Evolutionary conservation across 2,113 vertebrate genomes (phyloP), one percentile per base, ranked within the genome.

Genomic region (Aptenodytes forsteri): DNA sequence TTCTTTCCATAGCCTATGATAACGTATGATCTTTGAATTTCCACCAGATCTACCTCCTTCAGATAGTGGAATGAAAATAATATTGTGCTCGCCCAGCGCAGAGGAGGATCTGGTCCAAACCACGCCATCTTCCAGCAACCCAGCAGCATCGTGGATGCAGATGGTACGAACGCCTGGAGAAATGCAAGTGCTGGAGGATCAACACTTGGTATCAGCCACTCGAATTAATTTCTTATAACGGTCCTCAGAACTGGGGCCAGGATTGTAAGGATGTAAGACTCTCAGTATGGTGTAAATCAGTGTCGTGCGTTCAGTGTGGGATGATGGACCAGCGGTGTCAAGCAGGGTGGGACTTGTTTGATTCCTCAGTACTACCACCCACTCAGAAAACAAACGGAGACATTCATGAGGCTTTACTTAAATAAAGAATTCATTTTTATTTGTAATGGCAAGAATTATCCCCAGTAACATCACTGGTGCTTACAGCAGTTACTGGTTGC

Each of bases 1-100:
- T 95, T 97, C 94, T 89, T 97, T 94, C 94, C 65, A 70, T 96
- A 97, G 90, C 49, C 90, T 91, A 83, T 93, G 96, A 95, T 97
- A 98, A 96, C 91, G 87, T 97, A 88, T 81, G 78, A 92, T 94
- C 27, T 47, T 92, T 96, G 96, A 94, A 97, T 95, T 97, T 95
- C 82, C 88, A 62, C 78, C 91, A 84, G 89, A 95, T 95, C 93
- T 94, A 87, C 54, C 94, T 96, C 59, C n/a, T 80, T 93, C 81
- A 73, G 87, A 85, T 72, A 92, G 58, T 27, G 70, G 72, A 64
- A 97, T 89, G 71, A 85, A 92, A 89, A 93, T 79, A 92, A 75
- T 44, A 58, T 10, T 71, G 29, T 87, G 52, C 83, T 80, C 26
- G 2, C 25, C 58, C 49, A 90, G 88, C 88, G 90, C 88, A 89